Conservation (phyloP, 2,797 vertebrate species). For the Labroides dimidiatus region DNA sequence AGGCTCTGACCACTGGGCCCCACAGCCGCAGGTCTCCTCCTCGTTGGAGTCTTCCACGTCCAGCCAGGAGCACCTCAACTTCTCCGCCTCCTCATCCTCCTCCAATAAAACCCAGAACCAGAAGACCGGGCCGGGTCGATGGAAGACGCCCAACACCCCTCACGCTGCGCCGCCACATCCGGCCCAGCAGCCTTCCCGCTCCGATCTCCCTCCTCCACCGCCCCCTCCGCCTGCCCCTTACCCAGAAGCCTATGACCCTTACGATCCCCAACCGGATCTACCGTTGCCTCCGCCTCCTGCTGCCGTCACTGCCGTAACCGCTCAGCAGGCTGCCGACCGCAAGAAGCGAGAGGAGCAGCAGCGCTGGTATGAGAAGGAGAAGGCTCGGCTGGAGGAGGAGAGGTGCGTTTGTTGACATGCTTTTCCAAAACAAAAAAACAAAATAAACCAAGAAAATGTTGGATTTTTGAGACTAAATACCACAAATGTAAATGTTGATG, state of each 20-base stretch:
- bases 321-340: constrained; percentile 88
- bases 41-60: constrained; percentile 94
- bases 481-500: background rate
- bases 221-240: constrained; percentile 75
- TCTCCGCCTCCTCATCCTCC: constrained; percentile 85
- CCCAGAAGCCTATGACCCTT: constrained; percentile 66
- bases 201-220: constrained; percentile 76
- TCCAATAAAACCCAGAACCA: constrained; percentile 87
- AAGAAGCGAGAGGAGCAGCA: constrained; percentile 97
- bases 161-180: constrained; percentile 65
- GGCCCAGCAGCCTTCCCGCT: constrained; percentile 69
- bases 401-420: constrained; percentile 52
- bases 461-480: no score
- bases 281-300: constrained; percentile 86
- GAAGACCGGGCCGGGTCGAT: constrained; percentile 95
- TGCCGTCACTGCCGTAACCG: constrained; percentile 80
- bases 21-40: constrained; percentile 86
- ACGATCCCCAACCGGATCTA: constrained; percentile 82
- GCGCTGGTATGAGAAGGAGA: constrained; percentile 99
- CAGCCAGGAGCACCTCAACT: constrained; percentile 97
- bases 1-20: constrained; percentile 79
- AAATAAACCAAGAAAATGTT: no score
- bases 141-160: constrained; percentile 91
- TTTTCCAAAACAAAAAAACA: no score
- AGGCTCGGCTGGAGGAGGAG: constrained; percentile 96